A percentile compares a stretch with the other conserved stretches of the same genome.
Evolutionary conservation across 2,113 vertebrate genomes (phyloP).

Genomic region (Eptesicus fuscus): DNA sequence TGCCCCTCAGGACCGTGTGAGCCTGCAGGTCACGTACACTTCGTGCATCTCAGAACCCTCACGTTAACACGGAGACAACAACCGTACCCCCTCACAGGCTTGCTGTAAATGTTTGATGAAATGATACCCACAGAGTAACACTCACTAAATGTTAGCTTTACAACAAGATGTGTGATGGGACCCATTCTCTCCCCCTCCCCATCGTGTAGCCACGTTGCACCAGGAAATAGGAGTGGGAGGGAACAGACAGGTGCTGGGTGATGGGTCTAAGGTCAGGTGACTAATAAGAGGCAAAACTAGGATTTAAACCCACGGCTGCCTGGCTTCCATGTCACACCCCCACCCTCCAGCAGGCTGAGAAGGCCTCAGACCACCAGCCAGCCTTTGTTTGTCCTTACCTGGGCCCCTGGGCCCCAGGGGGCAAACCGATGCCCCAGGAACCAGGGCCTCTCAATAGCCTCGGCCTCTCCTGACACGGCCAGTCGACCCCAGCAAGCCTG

Average conservation of each 20-base stretch:
- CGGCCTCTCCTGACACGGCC: not conserved
- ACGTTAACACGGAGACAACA: rapidly evolving
- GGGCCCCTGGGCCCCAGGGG: not conserved
- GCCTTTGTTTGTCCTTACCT: not conserved
- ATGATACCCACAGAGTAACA: rapidly evolving
- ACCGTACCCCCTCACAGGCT: no score
- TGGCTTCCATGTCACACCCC: not conserved
- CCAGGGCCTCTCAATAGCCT: not conserved
- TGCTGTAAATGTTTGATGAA: not conserved
- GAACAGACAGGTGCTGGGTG: not conserved
- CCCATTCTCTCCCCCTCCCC: not conserved
- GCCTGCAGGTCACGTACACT: rapidly evolving
- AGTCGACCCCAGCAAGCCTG: rapidly evolving
- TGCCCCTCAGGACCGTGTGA: rapidly evolving
- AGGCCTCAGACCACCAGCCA: not conserved
- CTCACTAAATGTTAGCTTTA: not conserved
- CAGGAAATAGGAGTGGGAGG: not conserved
- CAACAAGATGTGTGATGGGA: not conserved
- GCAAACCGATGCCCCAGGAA: not conserved
- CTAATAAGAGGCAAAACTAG: not conserved
- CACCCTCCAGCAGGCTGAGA: not conserved
- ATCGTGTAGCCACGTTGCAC: not conserved
- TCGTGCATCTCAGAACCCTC: not conserved
- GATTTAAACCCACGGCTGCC: not conserved
- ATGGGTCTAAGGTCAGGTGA: not conserved